phyloP scores from a whole-genome alignment of 2,797 vertebrate genomes.

The Petrocephalus sullivani region DNA sequence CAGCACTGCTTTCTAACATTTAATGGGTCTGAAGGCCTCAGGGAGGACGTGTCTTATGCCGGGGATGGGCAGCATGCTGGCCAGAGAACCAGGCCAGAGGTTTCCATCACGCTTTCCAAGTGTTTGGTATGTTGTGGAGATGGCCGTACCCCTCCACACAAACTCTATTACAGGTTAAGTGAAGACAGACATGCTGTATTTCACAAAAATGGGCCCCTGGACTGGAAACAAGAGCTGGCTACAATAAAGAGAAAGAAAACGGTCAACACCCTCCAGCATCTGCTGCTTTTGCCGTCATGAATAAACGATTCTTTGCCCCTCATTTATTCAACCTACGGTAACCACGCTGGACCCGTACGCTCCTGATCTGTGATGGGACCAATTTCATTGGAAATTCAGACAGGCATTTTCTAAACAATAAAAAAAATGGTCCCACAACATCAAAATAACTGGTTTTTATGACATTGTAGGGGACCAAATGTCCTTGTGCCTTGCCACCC shows the following conservation, averaged over 20 bases:
- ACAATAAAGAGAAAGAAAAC: slow-evolving; percentile 14
- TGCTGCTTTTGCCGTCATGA: slow-evolving; percentile 5
- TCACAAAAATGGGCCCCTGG: slow-evolving; percentile 19
- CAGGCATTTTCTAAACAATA: neutral
- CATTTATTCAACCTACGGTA: slow-evolving; percentile 29
- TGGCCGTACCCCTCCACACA: slow-evolving; percentile 19
- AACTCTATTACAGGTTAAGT: slow-evolving; percentile 20
- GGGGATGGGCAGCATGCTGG: neutral
- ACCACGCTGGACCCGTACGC: slow-evolving; percentile 31
- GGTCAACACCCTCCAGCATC: slow-evolving; percentile 7
- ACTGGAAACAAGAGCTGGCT: slow-evolving; percentile 21
- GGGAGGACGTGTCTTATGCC: slow-evolving; percentile 23
- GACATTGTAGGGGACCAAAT: too few relatives aligned
- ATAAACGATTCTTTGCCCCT: slow-evolving; percentile 19
- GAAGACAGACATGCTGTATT: slow-evolving; percentile 16
- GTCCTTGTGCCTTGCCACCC: neutral
- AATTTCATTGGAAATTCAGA: slow-evolving; percentile 14
- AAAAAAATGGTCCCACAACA: too few relatives aligned
- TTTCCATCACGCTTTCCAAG: slow-evolving; percentile 32
- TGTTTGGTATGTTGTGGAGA: slow-evolving; percentile 35
- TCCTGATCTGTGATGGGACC: slow-evolving; percentile 36
- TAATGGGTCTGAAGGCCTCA: slow-evolving; percentile 10
- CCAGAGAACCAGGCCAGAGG: slow-evolving; percentile 18
- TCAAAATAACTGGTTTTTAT: too few relatives aligned
- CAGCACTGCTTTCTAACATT: neutral